Evolutionary conservation across 2,797 vertebrate genomes (phyloP), one percentile per base, ranked within the genome.

Genomic region (Phoeniculus purpureus): DNA sequence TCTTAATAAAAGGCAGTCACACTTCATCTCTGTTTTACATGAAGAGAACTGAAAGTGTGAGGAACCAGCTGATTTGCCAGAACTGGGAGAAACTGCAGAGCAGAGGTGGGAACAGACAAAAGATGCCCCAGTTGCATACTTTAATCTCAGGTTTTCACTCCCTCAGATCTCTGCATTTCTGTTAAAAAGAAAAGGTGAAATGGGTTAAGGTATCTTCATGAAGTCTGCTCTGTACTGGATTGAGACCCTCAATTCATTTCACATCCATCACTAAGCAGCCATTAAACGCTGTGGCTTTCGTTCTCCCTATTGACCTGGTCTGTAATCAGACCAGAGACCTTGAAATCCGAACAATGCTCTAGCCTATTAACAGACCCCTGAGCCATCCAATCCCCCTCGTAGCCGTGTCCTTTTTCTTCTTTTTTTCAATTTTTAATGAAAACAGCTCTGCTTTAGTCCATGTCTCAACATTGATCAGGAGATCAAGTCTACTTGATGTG

Each of bases 241-340:
- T 85, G 91, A 91, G 48, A 61, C 58, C 65, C 85, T 93, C 88
- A 72, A 58, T 90, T 90, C 56, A 73, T 81, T 92, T 86, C 79
- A 72, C 79, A 86, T 93, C 93, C 72, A 71, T 96, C 89, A 83
- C 94, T 89, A 81, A 43, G 25, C 71, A 89, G 76, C 85, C 87
- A 92, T 92, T 96, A 93, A 86, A 87, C 0, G 13, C 85, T 89
- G 77, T 62, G 79, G 71, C 81, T 96, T 95, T 87, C 80, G 75
- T 84, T 93, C 77, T 93, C 62, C 34, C 67, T 95, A 67, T 88
- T 95, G 92, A 85, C 94, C 70, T 65, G 87, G 60, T 82, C 76
- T 77, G 47, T 88, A 89, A 91, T 90, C 68, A 93, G 85, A 68
- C 50, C 75, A 68, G 26, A 90, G 91, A 82, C 86, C 81, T 89